Conservation (phyloP, 2,113 vertebrate species). For the Oreochromis niloticus region DNA sequence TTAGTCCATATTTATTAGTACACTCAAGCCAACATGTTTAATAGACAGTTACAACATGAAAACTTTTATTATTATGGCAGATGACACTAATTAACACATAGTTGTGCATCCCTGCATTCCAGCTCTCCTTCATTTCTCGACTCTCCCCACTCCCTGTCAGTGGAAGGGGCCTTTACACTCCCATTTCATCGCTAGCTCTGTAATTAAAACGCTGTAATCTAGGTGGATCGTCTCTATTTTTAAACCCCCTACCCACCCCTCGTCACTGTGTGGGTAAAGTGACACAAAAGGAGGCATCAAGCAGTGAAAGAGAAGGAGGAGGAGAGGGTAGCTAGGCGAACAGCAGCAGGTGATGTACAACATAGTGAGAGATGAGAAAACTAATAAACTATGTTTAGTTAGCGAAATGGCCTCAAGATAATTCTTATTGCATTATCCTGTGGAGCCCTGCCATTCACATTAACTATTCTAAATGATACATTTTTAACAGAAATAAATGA, state of each 20-base stretch:
- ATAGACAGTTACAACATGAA: conserved; percentile 16
- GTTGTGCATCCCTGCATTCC: conserved; percentile 28
- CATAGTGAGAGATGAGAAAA: conserved; percentile 10
- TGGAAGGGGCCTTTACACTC: conserved; percentile 34
- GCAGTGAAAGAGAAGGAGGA: background rate
- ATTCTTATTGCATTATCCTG: background rate
- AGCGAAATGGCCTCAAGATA: background rate
- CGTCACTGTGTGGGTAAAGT: conserved; percentile 49
- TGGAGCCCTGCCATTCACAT: background rate
- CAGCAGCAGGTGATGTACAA: conserved; percentile 44
- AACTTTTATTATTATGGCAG: background rate
- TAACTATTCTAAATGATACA: background rate
- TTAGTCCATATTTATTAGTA: background rate
- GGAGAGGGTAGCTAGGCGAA: background rate
- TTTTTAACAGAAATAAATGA: background rate
- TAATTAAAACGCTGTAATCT: conserved; percentile 78
- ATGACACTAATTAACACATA: conserved; percentile 56
- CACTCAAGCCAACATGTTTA: background rate
- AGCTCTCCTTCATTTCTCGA: background rate
- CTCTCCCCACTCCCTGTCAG: conserved; percentile 31
- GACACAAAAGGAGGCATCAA: conserved; percentile 45
- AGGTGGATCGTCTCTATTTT: conserved; percentile 69
- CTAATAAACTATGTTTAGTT: conserved; percentile 38
- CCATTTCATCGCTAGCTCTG: conserved; percentile 58
- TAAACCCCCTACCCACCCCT: conserved; percentile 25